Evolutionary conservation across 2,888 invertebrate species (phyloP).

Genomic region (Netelia virgata): DNA sequence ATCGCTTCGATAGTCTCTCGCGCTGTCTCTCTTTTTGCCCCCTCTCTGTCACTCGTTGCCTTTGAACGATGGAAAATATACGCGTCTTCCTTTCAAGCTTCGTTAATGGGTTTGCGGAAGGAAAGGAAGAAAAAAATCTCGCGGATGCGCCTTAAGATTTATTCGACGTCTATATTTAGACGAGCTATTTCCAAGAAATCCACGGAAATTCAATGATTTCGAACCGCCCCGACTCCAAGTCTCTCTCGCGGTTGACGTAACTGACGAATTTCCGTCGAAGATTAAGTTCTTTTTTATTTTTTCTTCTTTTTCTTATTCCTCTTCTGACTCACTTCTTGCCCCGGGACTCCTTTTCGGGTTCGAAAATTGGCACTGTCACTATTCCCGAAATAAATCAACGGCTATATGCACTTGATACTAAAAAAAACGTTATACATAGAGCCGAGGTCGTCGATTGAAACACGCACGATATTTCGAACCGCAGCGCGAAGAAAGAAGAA

Average conservation of each 20-base stretch:
- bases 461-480: slow-evolving; percentile 10
- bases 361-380: slow-evolving; percentile 60
- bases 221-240: not conserved
- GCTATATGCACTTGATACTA: slow-evolving; percentile 11
- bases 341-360: slow-evolving; percentile 38
- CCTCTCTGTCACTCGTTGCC: not conserved
- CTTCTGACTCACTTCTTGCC: slow-evolving; percentile 26
- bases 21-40: slow-evolving; percentile 11
- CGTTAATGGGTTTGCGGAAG: slow-evolving; percentile 23
- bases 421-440: slow-evolving; percentile 8
- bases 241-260: slow-evolving; percentile 16
- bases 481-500: slow-evolving; percentile 10
- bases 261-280: slow-evolving; percentile 23
- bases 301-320: slow-evolving; percentile 2
- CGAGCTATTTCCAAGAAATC: not conserved
- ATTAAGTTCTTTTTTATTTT: not conserved
- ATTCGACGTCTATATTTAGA: slow-evolving; percentile 49
- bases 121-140: slow-evolving; percentile 16
- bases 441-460: slow-evolving; percentile 30
- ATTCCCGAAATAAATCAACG: slow-evolving; percentile 55
- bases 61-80: slow-evolving; percentile 26
- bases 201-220: slow-evolving; percentile 7
- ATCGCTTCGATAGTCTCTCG: slow-evolving; percentile 26
- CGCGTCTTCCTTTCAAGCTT: slow-evolving; percentile 36
- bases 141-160: slow-evolving; percentile 11